These are phyloP conservation scores for Fissipunctia ypsillon DNA, from an alignment of 2,888 invertebrate species.

Conservation along the genomic window DNA sequence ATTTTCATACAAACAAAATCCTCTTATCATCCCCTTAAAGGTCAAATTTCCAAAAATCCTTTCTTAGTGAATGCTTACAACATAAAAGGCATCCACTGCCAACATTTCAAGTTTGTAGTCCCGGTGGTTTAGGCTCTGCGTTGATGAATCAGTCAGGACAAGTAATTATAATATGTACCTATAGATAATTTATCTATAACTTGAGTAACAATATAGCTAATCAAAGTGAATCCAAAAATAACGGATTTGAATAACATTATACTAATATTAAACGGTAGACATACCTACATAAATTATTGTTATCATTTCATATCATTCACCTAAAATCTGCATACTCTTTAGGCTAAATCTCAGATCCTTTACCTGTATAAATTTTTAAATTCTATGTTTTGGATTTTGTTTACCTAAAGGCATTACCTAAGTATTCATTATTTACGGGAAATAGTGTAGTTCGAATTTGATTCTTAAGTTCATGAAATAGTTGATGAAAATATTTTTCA, in stretches of 20 bases:
- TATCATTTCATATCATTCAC: conserved; percentile 4
- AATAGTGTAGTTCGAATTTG: not conserved
- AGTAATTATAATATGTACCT: too few species aligned
- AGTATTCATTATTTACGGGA: too few species aligned
- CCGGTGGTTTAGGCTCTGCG: too few species aligned
- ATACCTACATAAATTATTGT: not conserved
- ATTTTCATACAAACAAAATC: too few species aligned
- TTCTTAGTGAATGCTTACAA: too few species aligned
- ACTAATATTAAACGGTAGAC: too few species aligned
- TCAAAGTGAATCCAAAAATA: conserved; percentile 11
- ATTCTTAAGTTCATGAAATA: not conserved
- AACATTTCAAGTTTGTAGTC: too few species aligned
- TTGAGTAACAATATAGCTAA: conserved; percentile 1
- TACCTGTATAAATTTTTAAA: not conserved
- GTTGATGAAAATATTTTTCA: not conserved
- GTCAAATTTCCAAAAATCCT: too few species aligned
- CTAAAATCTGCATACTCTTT: not conserved
- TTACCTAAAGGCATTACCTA: not conserved
- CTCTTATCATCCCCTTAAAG: too few species aligned
- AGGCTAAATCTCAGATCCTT: not conserved
- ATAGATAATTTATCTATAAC: not conserved
- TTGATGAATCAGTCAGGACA: too few species aligned
- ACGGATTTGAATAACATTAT: not conserved
- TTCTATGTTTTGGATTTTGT: not conserved
- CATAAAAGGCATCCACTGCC: too few species aligned